These are phyloP conservation scores for Volucella inflata DNA, from an alignment of 2,888 invertebrate genomes.

Conservation along the genomic window DNA sequence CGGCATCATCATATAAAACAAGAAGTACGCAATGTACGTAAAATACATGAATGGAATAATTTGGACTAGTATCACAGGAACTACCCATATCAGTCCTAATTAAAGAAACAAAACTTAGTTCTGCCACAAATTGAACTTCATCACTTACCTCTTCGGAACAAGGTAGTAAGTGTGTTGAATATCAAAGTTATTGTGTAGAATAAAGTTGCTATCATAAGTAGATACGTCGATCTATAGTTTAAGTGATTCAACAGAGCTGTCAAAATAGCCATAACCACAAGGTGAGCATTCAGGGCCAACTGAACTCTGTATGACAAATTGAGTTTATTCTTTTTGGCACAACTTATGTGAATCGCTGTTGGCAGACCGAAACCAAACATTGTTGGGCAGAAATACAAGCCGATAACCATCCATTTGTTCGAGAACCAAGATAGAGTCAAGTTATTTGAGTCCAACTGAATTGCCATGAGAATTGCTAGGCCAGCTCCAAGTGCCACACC, in stretches of 20 bases:
- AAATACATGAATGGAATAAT: slow-evolving; percentile 84
- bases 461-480: slow-evolving; percentile 80
- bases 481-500: slow-evolving; percentile 79
- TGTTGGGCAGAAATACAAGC: slow-evolving; percentile 83
- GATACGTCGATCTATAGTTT: slow-evolving; percentile 80
- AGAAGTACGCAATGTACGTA: slow-evolving; percentile 84
- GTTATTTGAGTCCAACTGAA: slow-evolving; percentile 82
- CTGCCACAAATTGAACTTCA: too few species aligned
- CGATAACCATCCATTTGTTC: slow-evolving; percentile 84
- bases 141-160: slow-evolving; percentile 81
- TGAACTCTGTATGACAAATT: slow-evolving; percentile 80
- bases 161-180: slow-evolving; percentile 80
- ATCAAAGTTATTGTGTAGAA: slow-evolving; percentile 81
- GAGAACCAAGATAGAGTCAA: slow-evolving; percentile 86
- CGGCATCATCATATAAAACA: slow-evolving; percentile 86
- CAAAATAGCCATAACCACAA: slow-evolving; percentile 80
- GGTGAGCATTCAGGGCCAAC: slow-evolving; percentile 81
- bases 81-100: slow-evolving; percentile 82
- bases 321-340: slow-evolving; percentile 80
- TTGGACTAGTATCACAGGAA: slow-evolving; percentile 82
- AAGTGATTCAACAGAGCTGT: slow-evolving; percentile 79
- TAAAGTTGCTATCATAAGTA: slow-evolving; percentile 79
- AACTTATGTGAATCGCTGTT: slow-evolving; percentile 81
- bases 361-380: slow-evolving; percentile 81
- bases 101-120: neutral